Base-by-base conservation (phyloP, 2,113 vertebrate species). In the Tragelaphus buxtoni region DNA sequence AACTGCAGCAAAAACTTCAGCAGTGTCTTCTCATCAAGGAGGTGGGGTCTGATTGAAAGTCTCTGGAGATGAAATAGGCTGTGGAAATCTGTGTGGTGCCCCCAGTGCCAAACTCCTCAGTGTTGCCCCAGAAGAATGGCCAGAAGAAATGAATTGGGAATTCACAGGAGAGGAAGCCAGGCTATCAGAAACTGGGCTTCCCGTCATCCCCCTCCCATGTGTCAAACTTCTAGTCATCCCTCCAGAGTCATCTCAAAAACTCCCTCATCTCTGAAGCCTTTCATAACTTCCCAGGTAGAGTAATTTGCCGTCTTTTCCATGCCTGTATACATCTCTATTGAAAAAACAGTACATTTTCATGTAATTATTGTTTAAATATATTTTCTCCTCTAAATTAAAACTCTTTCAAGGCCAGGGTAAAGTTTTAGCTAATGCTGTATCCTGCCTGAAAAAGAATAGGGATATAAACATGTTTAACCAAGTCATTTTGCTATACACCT, bases 1-100 rank as follows among this genome's bases (percentile, higher is more conserved):
- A 98, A 98, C 95, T 81, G 97, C 96, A 93, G 51, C 92, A 97
- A 93, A 96, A 94, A 69, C 87, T 98, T 95, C 24, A 89, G 81
- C 20, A 0, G 55, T 82, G 77, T 85, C 82, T 13, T 92, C 95
- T 94, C 0, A 45, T 79, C 74, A 55, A 88, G 47, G 72, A 56
- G 39, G 5, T 42, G 55, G 94, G 28, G 4, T n/a, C 94, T 86
- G 76, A 20, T 42, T 24, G 56, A 60, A 92, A 92, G 63, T 28
- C 45, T 79, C 47, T 56, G 26, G 88, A 92, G 92, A 82, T 28
- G 28, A 61, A 61, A 65, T 0, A 47, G 42, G 45, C 60, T 58
- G 49, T 16, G 28, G 58, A 79, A 85, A 28, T 60, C 35, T 17
- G 2, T 22, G n/a, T 32, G 24, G 24, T 85, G 45, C 7, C 18